These are phyloP conservation scores for Triplophysa siluroides DNA, from an alignment of 2,113 vertebrate genomes.

Conservation along the genomic window DNA sequence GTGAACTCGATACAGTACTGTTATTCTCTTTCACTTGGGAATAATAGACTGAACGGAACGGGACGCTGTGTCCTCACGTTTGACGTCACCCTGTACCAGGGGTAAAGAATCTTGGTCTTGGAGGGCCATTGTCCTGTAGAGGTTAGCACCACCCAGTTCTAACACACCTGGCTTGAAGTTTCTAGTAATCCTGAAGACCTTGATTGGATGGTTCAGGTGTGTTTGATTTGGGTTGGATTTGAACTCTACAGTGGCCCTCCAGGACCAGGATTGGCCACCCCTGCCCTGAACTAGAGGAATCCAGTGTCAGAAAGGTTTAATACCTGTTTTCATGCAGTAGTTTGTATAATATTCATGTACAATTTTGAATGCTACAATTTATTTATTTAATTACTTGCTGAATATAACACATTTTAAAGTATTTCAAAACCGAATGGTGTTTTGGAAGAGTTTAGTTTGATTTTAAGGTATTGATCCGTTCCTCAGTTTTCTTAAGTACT, in stretches of 20 bases:
- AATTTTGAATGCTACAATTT: neutral
- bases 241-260: no score
- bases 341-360: slow-evolving; percentile 46
- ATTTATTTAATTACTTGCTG: neutral
- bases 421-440: neutral
- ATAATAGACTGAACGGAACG: slow-evolving; percentile 54
- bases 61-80: slow-evolving; percentile 22
- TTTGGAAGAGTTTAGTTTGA: neutral
- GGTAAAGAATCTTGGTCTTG: no score
- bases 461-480: no score
- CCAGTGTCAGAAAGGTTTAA: neutral
- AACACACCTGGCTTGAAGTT: no score
- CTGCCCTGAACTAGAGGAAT: neutral
- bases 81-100: neutral
- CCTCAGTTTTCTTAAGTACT: no score
- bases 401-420: neutral
- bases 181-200: no score
- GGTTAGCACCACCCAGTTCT: no score
- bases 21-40: slow-evolving; percentile 49
- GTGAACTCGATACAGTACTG: slow-evolving; percentile 24
- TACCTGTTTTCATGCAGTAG: slow-evolving; percentile 40
- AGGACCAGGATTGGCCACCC: no score
- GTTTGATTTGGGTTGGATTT: no score
- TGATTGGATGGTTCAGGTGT: no score
- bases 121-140: no score